Evolutionary conservation across 1,140 invertebrate genomes (phyloP), one percentile per base, ranked within the genome.

Genomic region (Melanaphis sacchari): DNA sequence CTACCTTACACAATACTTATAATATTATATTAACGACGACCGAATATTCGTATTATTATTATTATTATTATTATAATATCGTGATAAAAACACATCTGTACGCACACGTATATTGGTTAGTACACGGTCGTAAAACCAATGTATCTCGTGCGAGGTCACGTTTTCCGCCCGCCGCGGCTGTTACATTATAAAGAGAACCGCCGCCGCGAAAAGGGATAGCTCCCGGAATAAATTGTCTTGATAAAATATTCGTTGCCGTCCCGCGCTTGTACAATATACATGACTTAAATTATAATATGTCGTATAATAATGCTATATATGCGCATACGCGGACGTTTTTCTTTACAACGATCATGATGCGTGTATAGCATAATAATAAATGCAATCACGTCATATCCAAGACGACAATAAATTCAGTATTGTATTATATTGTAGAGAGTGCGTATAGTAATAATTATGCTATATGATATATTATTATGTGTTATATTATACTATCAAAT

Each of bases 201-300:
- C 88, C 46, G n/a, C 88, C 88, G 89, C 89, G 89, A 41, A 41
- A 59, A 90, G 89, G 89, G 89, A 90, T n/a, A 41, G 54, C 89
- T 90, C 89, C 89, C 52, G 89, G 89, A 90, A 90, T 90, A 90
- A 90, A 90, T 90, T 90, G 26, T 24, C 89, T 41, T 24, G 6
- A 26, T 90, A 41, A 90, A 89, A 52, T 89, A 89, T 54, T 52
- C 88, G n/a, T 54, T 15, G 40, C 40, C 40, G 38, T 41, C 38
- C 24, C 81, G 36, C 38, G 36, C 38, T 26, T 24, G 41, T 85
- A 85, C 81, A 38, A 40, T 84, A 84, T 24, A 40, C 11, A 41
- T 43, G 24, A 85, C 40, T 24, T 15, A 66, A 15, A 66, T 66
- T 66, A 66, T 76, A 76, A n/a, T 76, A n/a, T 76, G 5, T 49